A percentile compares a stretch with the other conserved stretches of the same genome.
phyloP scores from a whole-genome alignment of 2,888 invertebrate genomes.

The Mesoligia furuncula region DNA sequence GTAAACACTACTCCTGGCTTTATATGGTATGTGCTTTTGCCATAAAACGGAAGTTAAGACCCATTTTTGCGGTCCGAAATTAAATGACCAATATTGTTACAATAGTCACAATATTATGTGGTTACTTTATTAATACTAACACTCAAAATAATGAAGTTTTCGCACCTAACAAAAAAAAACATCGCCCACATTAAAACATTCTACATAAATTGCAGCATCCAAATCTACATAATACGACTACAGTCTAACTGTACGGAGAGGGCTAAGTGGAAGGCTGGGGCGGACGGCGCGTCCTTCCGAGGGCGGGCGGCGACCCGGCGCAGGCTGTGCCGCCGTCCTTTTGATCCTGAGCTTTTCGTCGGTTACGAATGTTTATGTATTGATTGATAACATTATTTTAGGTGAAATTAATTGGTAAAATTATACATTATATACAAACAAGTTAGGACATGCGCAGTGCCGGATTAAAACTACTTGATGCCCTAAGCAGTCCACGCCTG shows the following conservation, averaged over 20 bases:
- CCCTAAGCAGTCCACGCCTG: no score
- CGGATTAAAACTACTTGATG: no score
- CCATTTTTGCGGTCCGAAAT: not conserved
- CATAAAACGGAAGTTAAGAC: not conserved
- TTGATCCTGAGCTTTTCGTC: conserved; percentile 21
- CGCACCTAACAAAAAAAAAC: not conserved
- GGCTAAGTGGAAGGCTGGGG: conserved; percentile 59
- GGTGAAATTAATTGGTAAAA: not conserved
- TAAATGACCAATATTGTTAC: no score
- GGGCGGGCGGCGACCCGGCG: conserved; percentile 66
- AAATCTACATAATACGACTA: conserved; percentile 20
- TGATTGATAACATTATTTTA: conserved; percentile 13
- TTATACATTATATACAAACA: not conserved
- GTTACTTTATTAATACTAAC: not conserved
- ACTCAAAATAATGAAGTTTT: not conserved
- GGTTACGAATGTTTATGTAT: not conserved
- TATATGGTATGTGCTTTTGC: not conserved
- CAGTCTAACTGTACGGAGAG: conserved; percentile 41
- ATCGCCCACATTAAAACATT: not conserved
- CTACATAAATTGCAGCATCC: conserved; percentile 34
- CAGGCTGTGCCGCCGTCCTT: conserved; percentile 30
- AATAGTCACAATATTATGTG: not conserved
- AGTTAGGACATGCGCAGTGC: not conserved
- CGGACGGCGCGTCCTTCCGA: conserved; percentile 72
- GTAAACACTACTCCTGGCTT: not conserved